Percentiles rank a stretch among this genome's conserved stretches.
Conservation (phyloP, 2,797 vertebrate genomes). For the Acanthurus leucopareius region DNA sequence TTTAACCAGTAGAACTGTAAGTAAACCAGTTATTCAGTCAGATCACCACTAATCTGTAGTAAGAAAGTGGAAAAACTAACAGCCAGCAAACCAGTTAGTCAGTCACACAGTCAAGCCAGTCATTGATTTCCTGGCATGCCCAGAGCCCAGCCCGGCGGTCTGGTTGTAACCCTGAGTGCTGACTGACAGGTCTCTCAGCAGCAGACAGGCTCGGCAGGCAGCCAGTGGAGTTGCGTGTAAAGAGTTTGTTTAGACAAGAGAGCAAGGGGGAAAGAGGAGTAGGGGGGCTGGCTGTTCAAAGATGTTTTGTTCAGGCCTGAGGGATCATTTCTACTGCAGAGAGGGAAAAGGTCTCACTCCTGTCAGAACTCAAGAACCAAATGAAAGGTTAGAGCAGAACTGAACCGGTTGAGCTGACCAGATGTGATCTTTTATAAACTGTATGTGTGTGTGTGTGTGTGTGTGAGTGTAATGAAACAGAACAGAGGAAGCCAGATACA, state of each 20-base stretch:
- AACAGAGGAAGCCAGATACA: constrained; percentile 4
- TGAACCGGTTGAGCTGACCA: not conserved
- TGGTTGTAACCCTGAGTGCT: constrained; percentile 28
- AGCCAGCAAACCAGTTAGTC: not conserved
- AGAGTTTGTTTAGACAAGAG: constrained; percentile 76
- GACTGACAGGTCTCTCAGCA: constrained; percentile 66
- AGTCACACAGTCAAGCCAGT: not conserved
- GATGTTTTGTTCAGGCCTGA: constrained; percentile 49
- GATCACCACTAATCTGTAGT: not conserved
- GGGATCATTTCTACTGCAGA: constrained; percentile 36
- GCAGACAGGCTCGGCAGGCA: constrained; percentile 52
- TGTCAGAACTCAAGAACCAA: constrained; percentile 23
- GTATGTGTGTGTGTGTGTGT: constrained; percentile 7
- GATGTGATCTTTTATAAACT: constrained; percentile 35
- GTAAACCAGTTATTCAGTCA: no score
- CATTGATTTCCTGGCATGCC: constrained; percentile 1
- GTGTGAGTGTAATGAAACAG: not conserved
- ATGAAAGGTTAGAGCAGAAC: not conserved
- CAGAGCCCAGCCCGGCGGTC: not conserved
- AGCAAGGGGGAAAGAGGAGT: not conserved
- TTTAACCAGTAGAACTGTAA: no score
- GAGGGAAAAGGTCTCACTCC: constrained; percentile 53
- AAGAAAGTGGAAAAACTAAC: not conserved
- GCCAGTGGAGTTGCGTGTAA: constrained; percentile 71
- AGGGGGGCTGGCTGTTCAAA: constrained; percentile 22